Base-by-base conservation (phyloP, 2,888 invertebrate species). In the Polyommatus icarus region DNA sequence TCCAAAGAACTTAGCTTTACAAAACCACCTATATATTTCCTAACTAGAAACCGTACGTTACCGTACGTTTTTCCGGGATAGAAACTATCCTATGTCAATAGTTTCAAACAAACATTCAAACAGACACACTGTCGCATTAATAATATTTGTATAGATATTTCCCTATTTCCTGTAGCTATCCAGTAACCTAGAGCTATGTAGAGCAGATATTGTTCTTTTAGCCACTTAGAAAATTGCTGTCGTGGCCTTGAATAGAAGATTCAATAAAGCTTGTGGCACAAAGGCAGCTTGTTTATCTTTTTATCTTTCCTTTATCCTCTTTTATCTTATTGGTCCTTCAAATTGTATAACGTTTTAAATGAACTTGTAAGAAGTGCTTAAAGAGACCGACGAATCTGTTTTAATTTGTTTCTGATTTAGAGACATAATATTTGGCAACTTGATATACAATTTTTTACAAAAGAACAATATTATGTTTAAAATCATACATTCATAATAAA, bases 191-290 rank as follows among this genome's bases (percentile, higher is more conserved):
- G 20, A 46, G 73, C 40, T 5, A 6, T 24, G 46, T 36, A 10
- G 15, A 24, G 46, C 67, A 77, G 78, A 78, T 80, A 80, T 78
- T 80, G 78, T 80, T 78, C 79, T 80, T 78, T 78, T 76, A 77
- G 77, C 72, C 78, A 78, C 79, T 79, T 78, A 77, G 76, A 75
- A 79, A 78, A 79, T 80, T 78, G 71, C 78, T 78, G 75, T 78
- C 71, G 77, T 78, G 73, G 24, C 77, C 76, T 79, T 80, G 75
- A 79, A 80, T 67, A 78, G 78, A 40, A 78, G 78, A 80, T 80
- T 76, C 78, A 80, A 80, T 78, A 78, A 78, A 57, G 78, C 76
- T 76, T 36, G 78, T 61, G 76, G 10, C n/a, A 40, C 71, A 32
- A 24, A 72, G 77, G 71, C 72, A n/a, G 24, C 36, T 67, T 61